phyloP scores from a whole-genome alignment of 2,797 vertebrate genomes.

The Melanotaenia boesemani region DNA sequence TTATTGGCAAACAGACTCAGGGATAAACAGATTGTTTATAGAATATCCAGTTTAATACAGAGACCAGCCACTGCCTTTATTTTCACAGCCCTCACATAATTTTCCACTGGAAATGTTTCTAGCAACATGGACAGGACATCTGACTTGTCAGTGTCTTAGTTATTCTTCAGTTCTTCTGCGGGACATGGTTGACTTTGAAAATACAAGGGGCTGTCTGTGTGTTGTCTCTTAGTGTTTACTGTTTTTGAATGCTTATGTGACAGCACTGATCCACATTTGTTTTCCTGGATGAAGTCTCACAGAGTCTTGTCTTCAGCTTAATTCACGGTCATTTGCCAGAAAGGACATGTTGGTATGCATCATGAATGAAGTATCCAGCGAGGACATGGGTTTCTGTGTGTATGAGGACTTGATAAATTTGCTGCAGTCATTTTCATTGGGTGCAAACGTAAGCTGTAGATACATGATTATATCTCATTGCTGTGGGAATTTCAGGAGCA shows the following conservation, averaged over 20 bases:
- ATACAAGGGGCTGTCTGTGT: slow-evolving; percentile 33
- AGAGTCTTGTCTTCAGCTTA: slow-evolving; percentile 20
- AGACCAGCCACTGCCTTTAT: slow-evolving; percentile 14
- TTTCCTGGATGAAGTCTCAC: slow-evolving; percentile 20
- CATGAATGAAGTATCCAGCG: slow-evolving; percentile 12
- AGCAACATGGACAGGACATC: slow-evolving; percentile 27
- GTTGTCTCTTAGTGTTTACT: slow-evolving; percentile 38
- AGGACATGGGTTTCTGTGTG: slow-evolving; percentile 7
- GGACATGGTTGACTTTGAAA: slow-evolving; percentile 68
- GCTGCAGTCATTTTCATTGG: slow-evolving; percentile 13
- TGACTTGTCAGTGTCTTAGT: slow-evolving; percentile 54
- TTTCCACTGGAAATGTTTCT: slow-evolving; percentile 14
- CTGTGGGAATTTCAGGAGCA: slow-evolving; percentile 24
- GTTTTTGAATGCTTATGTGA: slow-evolving; percentile 32
- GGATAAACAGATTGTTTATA: slow-evolving; percentile 7
- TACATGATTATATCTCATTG: slow-evolving; percentile 24
- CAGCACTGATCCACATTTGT: slow-evolving; percentile 39
- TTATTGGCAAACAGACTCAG: neutral
- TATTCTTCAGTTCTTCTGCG: slow-evolving; percentile 47
- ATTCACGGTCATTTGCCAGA: slow-evolving; percentile 15
- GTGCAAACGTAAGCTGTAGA: slow-evolving; percentile 20
- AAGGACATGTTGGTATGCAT: slow-evolving; percentile 25
- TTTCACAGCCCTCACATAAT: slow-evolving; percentile 26
- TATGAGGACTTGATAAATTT: slow-evolving; percentile 36
- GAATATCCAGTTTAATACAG: neutral